These are phyloP conservation scores for Kryphioiulus occultus DNA, from an alignment of 2,888 invertebrate genomes.

Conservation along the genomic window DNA sequence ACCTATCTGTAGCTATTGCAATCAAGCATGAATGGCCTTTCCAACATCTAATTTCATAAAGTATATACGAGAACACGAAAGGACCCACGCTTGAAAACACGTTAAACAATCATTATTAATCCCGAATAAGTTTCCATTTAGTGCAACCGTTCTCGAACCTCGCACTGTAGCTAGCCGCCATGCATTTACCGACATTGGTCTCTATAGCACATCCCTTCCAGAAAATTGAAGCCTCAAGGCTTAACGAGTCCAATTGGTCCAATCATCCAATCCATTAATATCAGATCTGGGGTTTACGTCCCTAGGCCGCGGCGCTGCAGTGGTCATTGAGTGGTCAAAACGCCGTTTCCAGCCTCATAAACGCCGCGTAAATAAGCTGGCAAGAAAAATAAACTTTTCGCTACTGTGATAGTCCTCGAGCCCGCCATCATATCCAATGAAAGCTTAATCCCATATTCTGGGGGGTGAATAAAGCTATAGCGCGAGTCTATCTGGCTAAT, in stretches of 20 bases:
- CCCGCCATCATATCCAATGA: background rate
- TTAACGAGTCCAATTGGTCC: background rate
- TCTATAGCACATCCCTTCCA: background rate
- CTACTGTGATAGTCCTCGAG: background rate
- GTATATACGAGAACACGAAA: no score
- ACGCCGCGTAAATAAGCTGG: background rate
- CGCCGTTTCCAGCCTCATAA: background rate
- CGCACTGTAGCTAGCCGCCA: no score
- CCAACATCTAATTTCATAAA: no score
- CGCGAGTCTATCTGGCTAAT: background rate
- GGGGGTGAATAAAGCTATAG: background rate
- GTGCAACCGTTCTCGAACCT: no score
- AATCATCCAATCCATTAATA: background rate
- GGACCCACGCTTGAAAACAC: no score
- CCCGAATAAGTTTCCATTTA: no score
- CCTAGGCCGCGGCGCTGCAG: background rate
- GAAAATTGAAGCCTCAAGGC: background rate
- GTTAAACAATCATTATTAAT: no score
- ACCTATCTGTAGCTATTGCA: no score
- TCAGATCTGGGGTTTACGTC: background rate
- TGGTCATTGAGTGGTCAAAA: slow-evolving; percentile 25
- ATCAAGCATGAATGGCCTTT: no score
- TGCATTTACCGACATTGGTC: no score
- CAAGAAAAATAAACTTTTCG: slow-evolving; percentile 22
- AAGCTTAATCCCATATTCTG: background rate